Evolutionary conservation across 2,888 invertebrate species (phyloP).

Genomic region (Clitarchus hookeri): DNA sequence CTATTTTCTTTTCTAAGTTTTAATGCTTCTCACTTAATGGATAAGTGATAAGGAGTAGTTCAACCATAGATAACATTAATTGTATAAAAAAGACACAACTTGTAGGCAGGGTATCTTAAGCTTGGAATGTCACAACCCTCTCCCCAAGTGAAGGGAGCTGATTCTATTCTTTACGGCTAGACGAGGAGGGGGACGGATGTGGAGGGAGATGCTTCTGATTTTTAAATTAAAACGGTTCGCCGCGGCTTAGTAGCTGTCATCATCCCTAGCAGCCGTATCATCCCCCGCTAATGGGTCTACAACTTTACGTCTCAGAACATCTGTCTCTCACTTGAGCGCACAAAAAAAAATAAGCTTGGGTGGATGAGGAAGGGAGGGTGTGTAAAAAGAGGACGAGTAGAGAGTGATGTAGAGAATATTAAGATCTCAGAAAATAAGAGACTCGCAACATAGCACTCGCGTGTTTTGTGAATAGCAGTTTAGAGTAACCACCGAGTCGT

Average conservation of each 20-base stretch:
- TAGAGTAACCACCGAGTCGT: too few species aligned
- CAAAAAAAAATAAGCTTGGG: neutral
- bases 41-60: neutral
- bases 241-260: neutral
- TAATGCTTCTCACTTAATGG: too few species aligned
- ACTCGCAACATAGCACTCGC: neutral
- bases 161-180: neutral
- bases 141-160: neutral
- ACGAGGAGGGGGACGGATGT: neutral
- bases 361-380: neutral
- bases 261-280: neutral
- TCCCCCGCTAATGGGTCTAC: slow-evolving; percentile 10
- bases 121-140: neutral
- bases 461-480: neutral
- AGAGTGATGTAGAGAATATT: neutral
- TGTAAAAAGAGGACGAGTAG: neutral
- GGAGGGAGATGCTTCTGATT: neutral
- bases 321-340: neutral
- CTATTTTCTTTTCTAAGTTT: too few species aligned
- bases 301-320: slow-evolving; percentile 1
- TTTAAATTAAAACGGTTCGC: slow-evolving; percentile 5
- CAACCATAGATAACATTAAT: neutral
- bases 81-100: neutral
- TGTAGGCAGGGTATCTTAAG: neutral
- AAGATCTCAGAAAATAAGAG: neutral